These are phyloP conservation scores for Baccha elongata DNA, from an alignment of 2,888 invertebrate genomes.

Conservation along the genomic window DNA sequence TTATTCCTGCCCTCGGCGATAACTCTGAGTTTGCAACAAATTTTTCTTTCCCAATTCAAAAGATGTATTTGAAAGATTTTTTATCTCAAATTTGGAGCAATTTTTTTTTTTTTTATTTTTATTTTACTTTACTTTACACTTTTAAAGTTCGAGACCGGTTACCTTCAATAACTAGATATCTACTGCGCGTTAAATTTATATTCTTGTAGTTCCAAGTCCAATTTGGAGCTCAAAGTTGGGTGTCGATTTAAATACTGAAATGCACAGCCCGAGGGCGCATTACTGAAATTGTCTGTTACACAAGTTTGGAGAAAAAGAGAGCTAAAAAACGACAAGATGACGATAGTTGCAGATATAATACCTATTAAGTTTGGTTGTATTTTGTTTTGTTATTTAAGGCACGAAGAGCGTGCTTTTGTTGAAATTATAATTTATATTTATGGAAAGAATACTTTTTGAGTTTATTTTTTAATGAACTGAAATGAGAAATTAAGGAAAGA, in stretches of 20 bases:
- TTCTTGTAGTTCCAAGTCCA: constrained; percentile 26
- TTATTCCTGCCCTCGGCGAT: constrained; percentile 17
- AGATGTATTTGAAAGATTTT: constrained; percentile 9
- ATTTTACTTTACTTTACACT: background rate
- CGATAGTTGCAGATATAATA: constrained; percentile 23
- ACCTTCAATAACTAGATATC: too few relatives aligned
- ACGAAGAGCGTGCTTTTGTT: constrained; percentile 8
- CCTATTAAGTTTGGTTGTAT: background rate
- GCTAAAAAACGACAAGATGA: constrained; percentile 1
- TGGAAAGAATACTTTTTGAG: background rate
- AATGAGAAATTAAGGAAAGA: background rate
- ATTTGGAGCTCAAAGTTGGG: constrained; percentile 4
- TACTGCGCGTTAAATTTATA: background rate
- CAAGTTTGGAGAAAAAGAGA: background rate
- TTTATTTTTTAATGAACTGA: background rate
- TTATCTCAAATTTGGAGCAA: constrained; percentile 23
- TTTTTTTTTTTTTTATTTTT: constrained; percentile 1
- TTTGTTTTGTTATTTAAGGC: background rate
- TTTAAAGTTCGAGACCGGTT: constrained; percentile 31
- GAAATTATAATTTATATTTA: constrained; percentile 13
- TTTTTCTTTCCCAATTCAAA: background rate
- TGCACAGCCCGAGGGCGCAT: constrained; percentile 10
- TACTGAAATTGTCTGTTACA: constrained; percentile 8
- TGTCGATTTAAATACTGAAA: constrained; percentile 14
- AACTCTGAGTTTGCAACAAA: constrained; percentile 17